phyloP scores from a whole-genome alignment of 2,888 invertebrate species.

The Agapostemon virescens region DNA sequence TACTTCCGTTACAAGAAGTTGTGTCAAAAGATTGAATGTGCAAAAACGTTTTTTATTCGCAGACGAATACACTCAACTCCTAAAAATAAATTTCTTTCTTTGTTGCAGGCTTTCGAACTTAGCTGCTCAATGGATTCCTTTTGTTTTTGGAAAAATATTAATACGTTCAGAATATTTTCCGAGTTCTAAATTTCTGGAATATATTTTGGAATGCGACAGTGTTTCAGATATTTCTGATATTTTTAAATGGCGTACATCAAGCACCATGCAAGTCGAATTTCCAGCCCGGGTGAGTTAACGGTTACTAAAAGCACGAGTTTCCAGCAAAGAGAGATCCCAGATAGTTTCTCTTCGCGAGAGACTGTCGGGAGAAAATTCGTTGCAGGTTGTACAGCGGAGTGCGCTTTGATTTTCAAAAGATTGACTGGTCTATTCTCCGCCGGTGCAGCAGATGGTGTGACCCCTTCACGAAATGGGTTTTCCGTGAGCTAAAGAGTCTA shows the following conservation, averaged over 20 bases:
- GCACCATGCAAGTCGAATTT: background rate
- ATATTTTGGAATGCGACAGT: background rate
- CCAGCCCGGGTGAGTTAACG: background rate
- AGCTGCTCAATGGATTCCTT: background rate
- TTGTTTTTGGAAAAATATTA: background rate
- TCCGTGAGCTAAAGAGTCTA: conserved; percentile 24
- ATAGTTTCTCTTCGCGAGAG: background rate
- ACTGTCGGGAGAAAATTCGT: background rate
- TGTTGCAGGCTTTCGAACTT: no score
- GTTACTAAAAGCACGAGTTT: conserved; percentile 5
- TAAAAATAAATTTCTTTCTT: background rate
- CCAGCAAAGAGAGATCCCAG: background rate
- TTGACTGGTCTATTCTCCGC: conserved; percentile 27
- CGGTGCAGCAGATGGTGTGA: conserved; percentile 24
- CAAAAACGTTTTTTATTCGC: background rate
- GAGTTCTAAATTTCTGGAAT: background rate
- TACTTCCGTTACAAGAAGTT: background rate
- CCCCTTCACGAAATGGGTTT: conserved; percentile 26
- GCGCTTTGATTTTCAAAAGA: conserved; percentile 28
- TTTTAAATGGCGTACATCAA: background rate
- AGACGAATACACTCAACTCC: no score
- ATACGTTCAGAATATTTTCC: background rate
- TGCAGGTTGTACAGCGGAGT: conserved; percentile 15
- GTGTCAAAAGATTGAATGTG: no score
- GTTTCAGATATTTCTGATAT: background rate